These are phyloP conservation scores for Eupithecia centaureata DNA, from an alignment of 2,888 invertebrate genomes.

Conservation along the genomic window DNA sequence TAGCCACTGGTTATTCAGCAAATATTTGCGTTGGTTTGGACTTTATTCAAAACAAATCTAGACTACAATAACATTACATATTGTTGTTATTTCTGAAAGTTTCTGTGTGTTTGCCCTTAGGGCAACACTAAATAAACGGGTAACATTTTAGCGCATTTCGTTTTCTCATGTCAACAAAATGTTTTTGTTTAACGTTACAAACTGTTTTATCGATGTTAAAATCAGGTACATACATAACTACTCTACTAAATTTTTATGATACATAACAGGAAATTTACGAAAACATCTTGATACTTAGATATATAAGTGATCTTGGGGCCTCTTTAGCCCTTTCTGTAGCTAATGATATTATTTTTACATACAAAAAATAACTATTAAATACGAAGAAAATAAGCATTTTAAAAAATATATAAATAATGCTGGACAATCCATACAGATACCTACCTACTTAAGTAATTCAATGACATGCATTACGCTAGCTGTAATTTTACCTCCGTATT, in stretches of 20 bases:
- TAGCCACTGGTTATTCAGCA: background rate
- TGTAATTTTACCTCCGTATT: background rate
- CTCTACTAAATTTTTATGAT: no score
- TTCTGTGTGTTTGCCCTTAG: background rate
- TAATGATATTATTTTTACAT: no score
- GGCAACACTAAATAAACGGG: background rate
- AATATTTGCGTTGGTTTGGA: background rate
- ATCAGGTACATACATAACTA: no score
- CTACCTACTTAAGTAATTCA: background rate
- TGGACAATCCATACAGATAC: no score
- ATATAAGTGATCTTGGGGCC: no score
- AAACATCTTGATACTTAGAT: no score
- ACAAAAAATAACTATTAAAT: no score
- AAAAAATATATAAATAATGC: no score
- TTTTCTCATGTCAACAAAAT: background rate
- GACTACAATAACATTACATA: background rate
- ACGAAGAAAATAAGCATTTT: no score
- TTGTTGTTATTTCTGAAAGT: background rate
- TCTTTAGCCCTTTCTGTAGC: no score
- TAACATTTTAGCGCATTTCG: background rate
- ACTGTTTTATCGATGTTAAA: background rate
- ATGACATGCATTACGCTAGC: no score
- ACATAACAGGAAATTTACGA: no score
- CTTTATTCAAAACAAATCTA: background rate
- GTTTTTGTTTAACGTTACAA: background rate